Evolutionary conservation across 1,140 invertebrate species (phyloP).

Genomic region (Drosophila ohnishii): DNA sequence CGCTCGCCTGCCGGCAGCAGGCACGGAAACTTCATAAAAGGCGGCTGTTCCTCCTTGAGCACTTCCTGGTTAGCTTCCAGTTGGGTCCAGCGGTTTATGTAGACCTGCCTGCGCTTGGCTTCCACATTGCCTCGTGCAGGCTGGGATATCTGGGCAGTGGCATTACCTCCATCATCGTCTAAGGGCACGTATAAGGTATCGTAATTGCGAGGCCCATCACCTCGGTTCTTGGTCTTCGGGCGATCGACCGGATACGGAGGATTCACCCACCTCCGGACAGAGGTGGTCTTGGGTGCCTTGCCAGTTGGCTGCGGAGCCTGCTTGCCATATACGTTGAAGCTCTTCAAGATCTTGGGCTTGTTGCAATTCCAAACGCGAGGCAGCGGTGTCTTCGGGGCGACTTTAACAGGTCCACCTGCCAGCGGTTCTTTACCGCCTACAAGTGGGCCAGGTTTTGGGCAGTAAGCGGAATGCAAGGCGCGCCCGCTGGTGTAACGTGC

Average conservation of each 20-base stretch:
- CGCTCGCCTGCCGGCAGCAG: background rate
- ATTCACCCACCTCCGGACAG: background rate
- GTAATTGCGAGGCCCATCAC: background rate
- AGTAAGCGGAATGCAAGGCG: background rate
- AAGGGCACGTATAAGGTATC: background rate
- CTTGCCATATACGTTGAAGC: slow-evolving; percentile 1
- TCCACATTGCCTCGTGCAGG: too few species aligned
- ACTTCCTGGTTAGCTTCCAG: background rate
- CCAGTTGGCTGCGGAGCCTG: background rate
- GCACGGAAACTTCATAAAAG: background rate
- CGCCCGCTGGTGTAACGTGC: background rate
- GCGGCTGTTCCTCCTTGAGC: background rate
- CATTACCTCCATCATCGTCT: background rate
- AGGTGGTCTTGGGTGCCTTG: background rate
- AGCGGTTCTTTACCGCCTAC: background rate
- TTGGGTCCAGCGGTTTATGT: background rate
- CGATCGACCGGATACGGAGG: background rate
- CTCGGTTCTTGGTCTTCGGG: background rate
- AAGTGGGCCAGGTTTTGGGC: background rate
- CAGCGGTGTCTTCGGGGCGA: background rate
- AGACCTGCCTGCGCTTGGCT: background rate
- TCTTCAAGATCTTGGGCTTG: slow-evolving; percentile 4
- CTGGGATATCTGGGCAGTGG: background rate
- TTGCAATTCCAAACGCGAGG: background rate
- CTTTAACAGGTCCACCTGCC: background rate